Conservation (phyloP, 2,797 vertebrate genomes). For the Brachymystax lenok region DNA sequence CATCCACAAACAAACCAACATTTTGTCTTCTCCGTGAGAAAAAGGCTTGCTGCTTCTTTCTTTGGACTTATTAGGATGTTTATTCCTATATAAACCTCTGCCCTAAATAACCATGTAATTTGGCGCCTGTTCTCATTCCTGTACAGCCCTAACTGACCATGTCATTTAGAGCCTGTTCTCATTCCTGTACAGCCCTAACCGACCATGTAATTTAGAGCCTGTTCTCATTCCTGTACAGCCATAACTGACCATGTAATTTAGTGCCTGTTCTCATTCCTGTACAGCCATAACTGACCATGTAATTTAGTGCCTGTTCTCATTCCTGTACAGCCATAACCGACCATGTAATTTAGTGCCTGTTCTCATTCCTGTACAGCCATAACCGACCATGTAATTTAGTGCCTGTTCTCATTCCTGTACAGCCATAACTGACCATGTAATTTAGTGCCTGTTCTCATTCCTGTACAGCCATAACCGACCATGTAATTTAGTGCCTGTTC, state of each 20-base stretch:
- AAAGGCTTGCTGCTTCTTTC: background rate
- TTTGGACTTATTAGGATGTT: background rate
- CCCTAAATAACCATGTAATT: background rate
- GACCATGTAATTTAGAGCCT: too few relatives aligned
- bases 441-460: too few relatives aligned
- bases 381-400: background rate
- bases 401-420: background rate
- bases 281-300: background rate
- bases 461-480: background rate
- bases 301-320: too few relatives aligned
- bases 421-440: background rate
- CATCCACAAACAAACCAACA: slow-evolving; percentile 22
- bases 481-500: too few relatives aligned
- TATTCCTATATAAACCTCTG: too few relatives aligned
- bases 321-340: background rate
- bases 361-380: background rate
- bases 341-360: too few relatives aligned
- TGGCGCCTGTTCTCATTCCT: background rate
- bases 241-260: background rate
- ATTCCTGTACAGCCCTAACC: background rate
- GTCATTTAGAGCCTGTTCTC: too few relatives aligned
- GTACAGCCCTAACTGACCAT: background rate
- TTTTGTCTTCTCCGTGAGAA: slow-evolving; percentile 48
- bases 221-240: too few relatives aligned
- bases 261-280: background rate